These are phyloP conservation scores for Drosophila asahinai DNA, from an alignment of 1,140 invertebrate species.

Conservation along the genomic window DNA sequence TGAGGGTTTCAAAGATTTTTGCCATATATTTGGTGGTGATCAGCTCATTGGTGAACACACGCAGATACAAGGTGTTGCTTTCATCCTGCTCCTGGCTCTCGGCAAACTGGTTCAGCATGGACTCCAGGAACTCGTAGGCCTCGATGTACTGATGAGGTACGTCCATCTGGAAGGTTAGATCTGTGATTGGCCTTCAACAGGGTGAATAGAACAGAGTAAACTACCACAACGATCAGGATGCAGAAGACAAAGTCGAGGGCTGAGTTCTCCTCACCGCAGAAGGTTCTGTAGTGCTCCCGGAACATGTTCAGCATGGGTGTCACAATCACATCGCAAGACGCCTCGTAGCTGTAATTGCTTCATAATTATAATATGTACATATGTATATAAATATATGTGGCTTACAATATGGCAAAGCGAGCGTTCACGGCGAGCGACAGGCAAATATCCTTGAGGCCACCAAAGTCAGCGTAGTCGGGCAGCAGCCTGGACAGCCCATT, in stretches of 20 bases:
- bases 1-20: constrained; percentile 45
- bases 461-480: constrained; percentile 5
- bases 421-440: constrained; percentile 24
- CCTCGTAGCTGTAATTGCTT: constrained; percentile 30
- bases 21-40: constrained; percentile 40
- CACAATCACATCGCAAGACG: constrained; percentile 33
- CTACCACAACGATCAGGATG: constrained; percentile 35
- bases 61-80: constrained; percentile 36
- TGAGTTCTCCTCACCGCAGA: constrained; percentile 30
- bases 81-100: constrained; percentile 5
- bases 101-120: constrained; percentile 40
- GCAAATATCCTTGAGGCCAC: constrained; percentile 37
- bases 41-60: constrained; percentile 46
- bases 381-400: not conserved
- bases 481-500: constrained; percentile 45
- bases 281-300: constrained; percentile 27
- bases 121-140: constrained; percentile 40
- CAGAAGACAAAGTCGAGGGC: constrained; percentile 50
- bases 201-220: not conserved
- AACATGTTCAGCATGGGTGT: constrained; percentile 60
- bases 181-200: too few relatives aligned
- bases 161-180: constrained; percentile 28
- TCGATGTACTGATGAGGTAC: constrained; percentile 19
- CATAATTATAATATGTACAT: not conserved
- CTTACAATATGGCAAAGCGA: constrained; percentile 64